phyloP scores from a whole-genome alignment of 2,888 invertebrate genomes.

The Ophion ventricosus region DNA sequence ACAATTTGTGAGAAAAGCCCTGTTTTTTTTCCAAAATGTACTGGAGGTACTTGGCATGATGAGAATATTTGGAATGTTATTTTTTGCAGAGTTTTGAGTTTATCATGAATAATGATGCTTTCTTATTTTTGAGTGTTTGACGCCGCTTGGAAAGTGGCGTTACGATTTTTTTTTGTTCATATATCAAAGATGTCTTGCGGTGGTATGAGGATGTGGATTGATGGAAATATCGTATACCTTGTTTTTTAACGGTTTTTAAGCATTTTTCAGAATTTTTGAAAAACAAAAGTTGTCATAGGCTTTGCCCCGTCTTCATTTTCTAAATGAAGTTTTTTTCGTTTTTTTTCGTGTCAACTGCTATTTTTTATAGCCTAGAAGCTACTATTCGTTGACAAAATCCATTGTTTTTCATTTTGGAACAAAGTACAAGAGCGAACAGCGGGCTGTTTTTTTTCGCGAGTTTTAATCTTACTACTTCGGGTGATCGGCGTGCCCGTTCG shows the following conservation, averaged over 20 bases:
- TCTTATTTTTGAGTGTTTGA: neutral
- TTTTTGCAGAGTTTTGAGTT: neutral
- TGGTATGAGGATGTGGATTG: neutral
- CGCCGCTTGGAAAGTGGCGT: neutral
- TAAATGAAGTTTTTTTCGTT: neutral
- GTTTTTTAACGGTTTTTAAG: neutral
- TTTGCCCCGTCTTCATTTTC: no score
- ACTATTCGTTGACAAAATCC: neutral
- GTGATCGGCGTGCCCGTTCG: constrained; percentile 5
- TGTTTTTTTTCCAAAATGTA: neutral
- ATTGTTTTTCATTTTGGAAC: neutral
- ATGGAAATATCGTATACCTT: neutral
- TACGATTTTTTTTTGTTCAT: neutral
- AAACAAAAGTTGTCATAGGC: neutral
- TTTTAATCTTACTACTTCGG: neutral
- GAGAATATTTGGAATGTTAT: neutral
- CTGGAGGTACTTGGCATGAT: neutral
- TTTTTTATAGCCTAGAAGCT: neutral
- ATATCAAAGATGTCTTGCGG: neutral
- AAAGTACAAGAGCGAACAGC: neutral
- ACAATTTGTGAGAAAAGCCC: no score
- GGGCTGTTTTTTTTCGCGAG: neutral
- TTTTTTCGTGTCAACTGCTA: neutral
- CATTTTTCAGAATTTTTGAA: neutral
- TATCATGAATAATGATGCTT: neutral